Conservation (phyloP, 2,113 vertebrate genomes). For the Collichthys lucidus region DNA sequence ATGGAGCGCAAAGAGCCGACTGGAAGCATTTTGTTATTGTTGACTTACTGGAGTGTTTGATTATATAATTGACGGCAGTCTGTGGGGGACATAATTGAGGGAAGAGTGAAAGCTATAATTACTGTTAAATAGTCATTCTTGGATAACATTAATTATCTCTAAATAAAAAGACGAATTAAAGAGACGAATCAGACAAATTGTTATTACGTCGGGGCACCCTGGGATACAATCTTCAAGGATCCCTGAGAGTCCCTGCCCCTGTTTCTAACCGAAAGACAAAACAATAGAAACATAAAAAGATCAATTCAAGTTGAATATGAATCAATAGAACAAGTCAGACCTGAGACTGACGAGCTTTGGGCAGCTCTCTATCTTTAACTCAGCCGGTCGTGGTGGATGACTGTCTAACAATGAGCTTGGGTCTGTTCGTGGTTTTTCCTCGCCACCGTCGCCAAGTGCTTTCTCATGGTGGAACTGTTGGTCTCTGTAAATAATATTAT, state of each 20-base stretch:
- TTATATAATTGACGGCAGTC: not conserved
- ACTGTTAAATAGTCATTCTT: not conserved
- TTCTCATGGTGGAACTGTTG: no score
- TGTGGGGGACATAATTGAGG: slow-evolving; percentile 7
- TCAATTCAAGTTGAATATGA: not conserved
- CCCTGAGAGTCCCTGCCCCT: not conserved
- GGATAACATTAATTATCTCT: not conserved
- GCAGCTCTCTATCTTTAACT: no score
- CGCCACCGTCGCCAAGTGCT: no score
- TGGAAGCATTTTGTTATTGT: not conserved
- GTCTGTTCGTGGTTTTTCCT: no score
- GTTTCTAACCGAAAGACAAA: not conserved
- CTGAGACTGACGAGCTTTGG: not conserved
- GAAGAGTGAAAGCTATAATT: not conserved
- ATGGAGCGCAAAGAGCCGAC: not conserved
- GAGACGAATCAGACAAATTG: not conserved
- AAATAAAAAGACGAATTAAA: not conserved
- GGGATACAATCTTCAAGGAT: not conserved
- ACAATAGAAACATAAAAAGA: not conserved
- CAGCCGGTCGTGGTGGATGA: no score
- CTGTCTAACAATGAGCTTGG: no score
- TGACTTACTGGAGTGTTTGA: not conserved
- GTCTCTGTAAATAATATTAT: no score
- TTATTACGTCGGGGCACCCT: not conserved
- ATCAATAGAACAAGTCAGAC: not conserved